Base-by-base conservation (phyloP, 2,888 invertebrate species). In the Tinea trinotella region DNA sequence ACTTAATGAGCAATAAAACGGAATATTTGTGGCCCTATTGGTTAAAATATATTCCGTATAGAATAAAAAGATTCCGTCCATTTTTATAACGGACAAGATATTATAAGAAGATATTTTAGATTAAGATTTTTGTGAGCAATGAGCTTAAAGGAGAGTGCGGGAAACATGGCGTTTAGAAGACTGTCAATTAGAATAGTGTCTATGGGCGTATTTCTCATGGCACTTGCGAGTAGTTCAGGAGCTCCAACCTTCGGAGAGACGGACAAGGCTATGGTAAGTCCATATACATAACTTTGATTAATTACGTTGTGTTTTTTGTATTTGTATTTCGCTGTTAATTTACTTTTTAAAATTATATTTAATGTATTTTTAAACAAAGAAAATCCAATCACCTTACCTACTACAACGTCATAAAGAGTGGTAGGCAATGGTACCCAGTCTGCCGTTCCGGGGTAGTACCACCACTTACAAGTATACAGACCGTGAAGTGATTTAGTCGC, bases 211-310 rank as follows among this genome's bases (percentile, higher is more conserved):
- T 70, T 67, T 50, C 67, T 74, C 13, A 61, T 82, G 60, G 71
- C 76, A 50, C 70, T 76, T 58, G 64, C 74, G 50, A 73, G 72
- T 60, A 74, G 74, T 57, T 75, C 80, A 58, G 84, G 83, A 10
- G 85, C 85, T 36, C 85, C 85, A 10, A 61, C 79, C 60, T 78
- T 79, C 62, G 82, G 77, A 7, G 69, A 67, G 55, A 74, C 84
- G 12, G 80, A 82, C 59, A 81, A 74, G 58, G 85, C 85, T 19
- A 85, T 81, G 82, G 85, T 85, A 62, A 79, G 85, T 74, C 48
- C 34, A 50, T 53, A 53, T 52, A n/a, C n/a, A n/a, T n/a, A n/a
- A n/a, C n/a, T n/a, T n/a, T n/a, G n/a, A n/a, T n/a, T n/a, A n/a
- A n/a, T n/a, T n/a, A n/a, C n/a, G n/a, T n/a, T n/a, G n/a, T n/a